Conservation (phyloP, 2,888 invertebrate species). For the Alsophila aescularia region DNA sequence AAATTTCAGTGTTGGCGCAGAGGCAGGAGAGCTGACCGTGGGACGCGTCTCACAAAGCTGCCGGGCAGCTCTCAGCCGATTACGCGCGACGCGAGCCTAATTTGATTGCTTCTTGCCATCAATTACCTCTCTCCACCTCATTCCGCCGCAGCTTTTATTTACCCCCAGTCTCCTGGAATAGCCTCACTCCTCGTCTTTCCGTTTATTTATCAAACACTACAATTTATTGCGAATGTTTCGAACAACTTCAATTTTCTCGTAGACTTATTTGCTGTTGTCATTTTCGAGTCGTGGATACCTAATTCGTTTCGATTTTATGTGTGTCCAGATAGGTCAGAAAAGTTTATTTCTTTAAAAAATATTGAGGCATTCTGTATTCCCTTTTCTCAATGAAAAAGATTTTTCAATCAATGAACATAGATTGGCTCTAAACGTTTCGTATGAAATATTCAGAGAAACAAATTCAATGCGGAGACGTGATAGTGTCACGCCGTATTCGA, state of each 20-base stretch:
- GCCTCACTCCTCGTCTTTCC: conserved; percentile 46
- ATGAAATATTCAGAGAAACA: conserved; percentile 48
- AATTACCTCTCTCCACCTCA: conserved; percentile 61
- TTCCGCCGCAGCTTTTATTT: conserved; percentile 73
- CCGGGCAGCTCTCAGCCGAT: conserved; percentile 80
- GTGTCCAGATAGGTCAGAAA: conserved; percentile 1
- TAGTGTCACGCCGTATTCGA: conserved; percentile 47
- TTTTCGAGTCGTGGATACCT: conserved; percentile 15
- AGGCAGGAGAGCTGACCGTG: conserved; percentile 1
- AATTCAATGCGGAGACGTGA: conserved; percentile 44
- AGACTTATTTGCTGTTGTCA: conserved; percentile 40
- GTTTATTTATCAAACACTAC: conserved; percentile 60
- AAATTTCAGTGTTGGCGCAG: no score
- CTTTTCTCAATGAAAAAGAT: conserved; percentile 9
- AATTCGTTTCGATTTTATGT: conserved; percentile 13
- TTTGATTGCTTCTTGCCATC: conserved; percentile 80
- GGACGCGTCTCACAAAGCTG: conserved; percentile 67
- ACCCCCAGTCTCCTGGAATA: conserved; percentile 46
- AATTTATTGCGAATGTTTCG: conserved; percentile 59
- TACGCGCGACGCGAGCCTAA: conserved; percentile 78
- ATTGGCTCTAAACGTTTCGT: conserved; percentile 36
- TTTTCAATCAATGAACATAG: conserved; percentile 20
- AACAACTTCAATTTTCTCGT: conserved; percentile 58
- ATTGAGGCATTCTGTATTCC: not conserved
- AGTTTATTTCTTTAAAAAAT: not conserved